Evolutionary conservation across 1,140 invertebrate genomes (phyloP).

Genomic region (Acromyrmex heyeri): DNA sequence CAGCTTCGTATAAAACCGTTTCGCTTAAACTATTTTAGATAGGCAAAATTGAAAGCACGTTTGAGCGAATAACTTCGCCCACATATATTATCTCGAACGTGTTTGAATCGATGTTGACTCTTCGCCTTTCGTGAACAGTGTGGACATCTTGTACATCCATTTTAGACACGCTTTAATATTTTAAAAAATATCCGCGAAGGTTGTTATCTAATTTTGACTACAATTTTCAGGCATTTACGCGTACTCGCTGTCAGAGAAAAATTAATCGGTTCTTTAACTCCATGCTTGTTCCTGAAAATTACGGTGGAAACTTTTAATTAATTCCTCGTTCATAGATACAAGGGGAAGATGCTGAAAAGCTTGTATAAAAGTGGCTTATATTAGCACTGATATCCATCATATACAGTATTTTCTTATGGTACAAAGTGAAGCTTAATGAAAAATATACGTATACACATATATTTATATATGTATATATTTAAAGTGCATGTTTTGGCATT

Average conservation of each 20-base stretch:
- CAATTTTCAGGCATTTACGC: conserved; percentile 7
- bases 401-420: neutral
- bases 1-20: conserved; percentile 14
- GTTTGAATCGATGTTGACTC: neutral
- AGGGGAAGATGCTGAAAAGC: neutral
- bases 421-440: neutral
- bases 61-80: neutral
- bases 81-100: neutral
- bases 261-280: conserved; percentile 58
- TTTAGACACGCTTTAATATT: neutral
- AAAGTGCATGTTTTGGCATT: neutral
- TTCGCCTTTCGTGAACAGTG: neutral
- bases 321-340: conserved; percentile 16
- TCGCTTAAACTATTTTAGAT: neutral
- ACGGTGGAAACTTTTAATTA: conserved; percentile 69
- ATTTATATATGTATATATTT: neutral
- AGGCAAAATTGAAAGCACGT: conserved; percentile 29
- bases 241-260: neutral
- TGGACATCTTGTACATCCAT: neutral
- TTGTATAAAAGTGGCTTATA: neutral
- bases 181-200: neutral
- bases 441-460: neutral
- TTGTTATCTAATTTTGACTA: conserved; percentile 18
- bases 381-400: conserved; percentile 20
- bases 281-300: neutral